Evolutionary conservation across 2,888 invertebrate species (phyloP).

Genomic region (Eutolmus rufibarbis): DNA sequence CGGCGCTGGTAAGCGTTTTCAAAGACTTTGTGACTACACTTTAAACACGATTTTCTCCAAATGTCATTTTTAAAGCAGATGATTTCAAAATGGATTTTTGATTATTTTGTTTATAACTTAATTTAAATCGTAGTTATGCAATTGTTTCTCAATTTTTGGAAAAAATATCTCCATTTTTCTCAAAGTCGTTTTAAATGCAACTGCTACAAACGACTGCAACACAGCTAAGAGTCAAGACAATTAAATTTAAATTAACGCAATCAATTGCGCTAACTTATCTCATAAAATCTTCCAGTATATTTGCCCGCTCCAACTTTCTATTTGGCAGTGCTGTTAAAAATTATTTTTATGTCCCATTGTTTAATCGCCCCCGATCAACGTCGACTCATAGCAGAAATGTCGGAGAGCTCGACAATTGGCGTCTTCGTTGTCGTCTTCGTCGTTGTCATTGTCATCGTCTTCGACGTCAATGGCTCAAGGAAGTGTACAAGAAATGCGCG

Average conservation of each 20-base stretch:
- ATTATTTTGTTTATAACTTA: too few relatives aligned
- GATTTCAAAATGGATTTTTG: too few relatives aligned
- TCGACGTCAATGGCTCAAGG: not conserved
- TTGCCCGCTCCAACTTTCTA: not conserved
- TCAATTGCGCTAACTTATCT: not conserved
- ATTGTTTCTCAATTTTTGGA: too few relatives aligned
- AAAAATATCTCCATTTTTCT: too few relatives aligned
- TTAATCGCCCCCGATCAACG: slow-evolving; percentile 4
- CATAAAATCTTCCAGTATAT: not conserved
- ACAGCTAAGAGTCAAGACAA: not conserved
- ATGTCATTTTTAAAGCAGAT: too few relatives aligned
- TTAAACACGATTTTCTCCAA: not conserved
- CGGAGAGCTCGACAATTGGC: not conserved
- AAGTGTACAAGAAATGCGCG: not conserved
- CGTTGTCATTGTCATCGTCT: not conserved
- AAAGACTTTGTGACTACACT: too few relatives aligned
- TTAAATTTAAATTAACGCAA: not conserved
- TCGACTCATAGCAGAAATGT: not conserved
- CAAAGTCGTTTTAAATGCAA: too few relatives aligned
- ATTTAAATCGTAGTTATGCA: too few relatives aligned
- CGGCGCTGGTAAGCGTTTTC: too few relatives aligned
- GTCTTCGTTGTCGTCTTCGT: not conserved
- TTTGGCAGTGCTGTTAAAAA: not conserved
- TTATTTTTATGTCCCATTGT: slow-evolving; percentile 19
- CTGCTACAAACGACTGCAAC: too few relatives aligned